Evolutionary conservation across 2,797 vertebrate genomes (phyloP).

Genomic region (Enteromius treurensis): DNA sequence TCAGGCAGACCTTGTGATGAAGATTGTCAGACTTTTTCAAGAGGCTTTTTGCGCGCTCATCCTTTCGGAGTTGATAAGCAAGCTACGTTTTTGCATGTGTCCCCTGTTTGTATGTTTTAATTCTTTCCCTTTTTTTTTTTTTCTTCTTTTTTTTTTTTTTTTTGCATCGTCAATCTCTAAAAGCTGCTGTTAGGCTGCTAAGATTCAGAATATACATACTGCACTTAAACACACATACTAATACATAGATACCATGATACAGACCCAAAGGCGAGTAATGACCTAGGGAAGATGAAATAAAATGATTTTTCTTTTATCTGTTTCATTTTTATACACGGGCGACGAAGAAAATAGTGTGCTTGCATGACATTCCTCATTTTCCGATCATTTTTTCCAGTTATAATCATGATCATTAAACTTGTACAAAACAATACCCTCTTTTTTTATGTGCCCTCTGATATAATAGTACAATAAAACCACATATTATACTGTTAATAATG

Average conservation of each 20-base stretch:
- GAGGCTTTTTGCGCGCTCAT: not conserved
- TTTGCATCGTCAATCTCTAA: slow-evolving; percentile 32
- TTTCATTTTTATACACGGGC: slow-evolving; percentile 58
- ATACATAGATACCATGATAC: slow-evolving; percentile 54
- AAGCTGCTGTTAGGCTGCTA: slow-evolving; percentile 29
- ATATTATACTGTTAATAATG: not conserved
- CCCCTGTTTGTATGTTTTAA: slow-evolving; percentile 9
- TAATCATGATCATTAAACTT: slow-evolving; percentile 69
- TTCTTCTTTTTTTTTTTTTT: not conserved
- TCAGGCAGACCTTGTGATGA: slow-evolving; percentile 18
- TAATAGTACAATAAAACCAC: slow-evolving; percentile 26
- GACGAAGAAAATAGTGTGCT: slow-evolving; percentile 71
- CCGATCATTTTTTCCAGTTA: slow-evolving; percentile 57
- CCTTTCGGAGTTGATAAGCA: not conserved
- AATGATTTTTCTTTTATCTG: slow-evolving; percentile 44
- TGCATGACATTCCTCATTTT: slow-evolving; percentile 57
- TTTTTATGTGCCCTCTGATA: slow-evolving; percentile 50
- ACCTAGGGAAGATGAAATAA: slow-evolving; percentile 50
- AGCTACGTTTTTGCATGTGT: slow-evolving; percentile 19
- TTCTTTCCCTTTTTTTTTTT: slow-evolving; percentile 38
- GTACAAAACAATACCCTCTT: slow-evolving; percentile 60
- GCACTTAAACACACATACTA: slow-evolving; percentile 54
- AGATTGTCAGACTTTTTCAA: slow-evolving; percentile 43
- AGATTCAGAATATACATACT: slow-evolving; percentile 53
- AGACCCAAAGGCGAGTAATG: slow-evolving; percentile 33